Evolutionary conservation across 2,888 invertebrate genomes (phyloP).

Genomic region (Macrophya annulata): DNA sequence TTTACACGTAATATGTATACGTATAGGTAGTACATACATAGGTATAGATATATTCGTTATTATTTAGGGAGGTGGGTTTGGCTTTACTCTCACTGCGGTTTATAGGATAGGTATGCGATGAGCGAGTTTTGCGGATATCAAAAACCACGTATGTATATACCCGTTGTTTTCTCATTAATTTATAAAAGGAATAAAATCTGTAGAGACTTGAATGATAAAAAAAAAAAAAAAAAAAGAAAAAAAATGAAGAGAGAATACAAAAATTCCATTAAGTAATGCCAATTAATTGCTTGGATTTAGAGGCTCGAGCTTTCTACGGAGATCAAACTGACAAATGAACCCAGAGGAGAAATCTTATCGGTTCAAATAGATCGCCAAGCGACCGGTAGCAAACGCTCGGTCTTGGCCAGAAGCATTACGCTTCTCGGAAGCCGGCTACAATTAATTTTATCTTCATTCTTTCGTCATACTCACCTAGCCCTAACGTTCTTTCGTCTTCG

Average conservation of each 20-base stretch:
- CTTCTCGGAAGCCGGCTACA: constrained; percentile 74
- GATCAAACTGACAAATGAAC: constrained; percentile 48
- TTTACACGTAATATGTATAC: constrained; percentile 15
- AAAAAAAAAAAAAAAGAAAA: not conserved
- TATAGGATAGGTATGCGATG: not conserved
- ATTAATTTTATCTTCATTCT: constrained; percentile 66
- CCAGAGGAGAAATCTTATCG: constrained; percentile 49
- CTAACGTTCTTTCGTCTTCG: not conserved
- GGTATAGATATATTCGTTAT: not conserved
- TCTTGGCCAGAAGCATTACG: constrained; percentile 63
- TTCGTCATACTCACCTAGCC: constrained; percentile 40
- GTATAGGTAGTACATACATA: not conserved
- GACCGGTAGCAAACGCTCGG: constrained; percentile 48
- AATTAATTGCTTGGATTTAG: constrained; percentile 36
- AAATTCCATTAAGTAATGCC: constrained; percentile 45
- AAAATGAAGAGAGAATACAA: not conserved
- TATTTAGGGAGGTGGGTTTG: constrained; percentile 20
- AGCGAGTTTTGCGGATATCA: not conserved
- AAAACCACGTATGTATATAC: not conserved
- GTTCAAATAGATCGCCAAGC: constrained; percentile 41
- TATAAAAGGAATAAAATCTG: not conserved
- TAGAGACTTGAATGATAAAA: not conserved
- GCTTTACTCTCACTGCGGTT: constrained; percentile 1
- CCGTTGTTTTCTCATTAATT: constrained; percentile 6
- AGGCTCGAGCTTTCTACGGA: constrained; percentile 29